Conservation (phyloP, 2,888 invertebrate genomes). For the Nomada ruficornis region DNA sequence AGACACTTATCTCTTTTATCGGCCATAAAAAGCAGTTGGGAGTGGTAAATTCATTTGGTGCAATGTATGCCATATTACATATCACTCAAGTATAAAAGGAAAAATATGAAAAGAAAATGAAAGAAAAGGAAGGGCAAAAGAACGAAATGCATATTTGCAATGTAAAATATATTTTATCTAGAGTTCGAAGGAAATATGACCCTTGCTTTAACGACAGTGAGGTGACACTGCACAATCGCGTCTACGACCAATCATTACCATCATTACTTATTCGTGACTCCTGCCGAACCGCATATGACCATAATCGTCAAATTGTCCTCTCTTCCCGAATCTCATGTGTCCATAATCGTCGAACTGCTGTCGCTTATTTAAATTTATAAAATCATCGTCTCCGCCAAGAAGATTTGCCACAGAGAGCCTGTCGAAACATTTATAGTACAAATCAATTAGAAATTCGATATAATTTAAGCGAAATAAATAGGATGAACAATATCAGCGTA, state of each 20-base stretch:
- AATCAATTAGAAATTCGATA: no score
- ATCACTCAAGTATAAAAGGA: not conserved
- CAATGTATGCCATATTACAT: no score
- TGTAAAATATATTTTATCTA: slow-evolving; percentile 71
- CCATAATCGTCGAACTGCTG: slow-evolving; percentile 87
- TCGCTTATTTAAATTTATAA: slow-evolving; percentile 84
- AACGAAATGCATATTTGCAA: slow-evolving; percentile 50
- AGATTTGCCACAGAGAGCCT: slow-evolving; percentile 72
- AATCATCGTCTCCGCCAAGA: slow-evolving; percentile 84
- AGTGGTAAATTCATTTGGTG: no score
- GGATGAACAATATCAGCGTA: not conserved
- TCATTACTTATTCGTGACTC: slow-evolving; percentile 74
- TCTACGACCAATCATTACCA: slow-evolving; percentile 17
- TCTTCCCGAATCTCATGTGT: slow-evolving; percentile 87
- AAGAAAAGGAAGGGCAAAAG: not conserved
- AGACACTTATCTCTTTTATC: no score
- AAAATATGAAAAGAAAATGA: no score
- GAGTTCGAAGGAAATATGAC: slow-evolving; percentile 36
- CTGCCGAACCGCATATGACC: slow-evolving; percentile 91
- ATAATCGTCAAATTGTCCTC: slow-evolving; percentile 90
- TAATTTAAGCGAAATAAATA: no score
- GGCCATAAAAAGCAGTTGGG: no score
- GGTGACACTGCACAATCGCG: slow-evolving; percentile 20
- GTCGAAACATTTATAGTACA: not conserved
- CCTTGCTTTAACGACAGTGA: slow-evolving; percentile 20